These are phyloP conservation scores for Zaprionus kolodkinae DNA, from an alignment of 1,140 invertebrate genomes.

Conservation along the genomic window DNA sequence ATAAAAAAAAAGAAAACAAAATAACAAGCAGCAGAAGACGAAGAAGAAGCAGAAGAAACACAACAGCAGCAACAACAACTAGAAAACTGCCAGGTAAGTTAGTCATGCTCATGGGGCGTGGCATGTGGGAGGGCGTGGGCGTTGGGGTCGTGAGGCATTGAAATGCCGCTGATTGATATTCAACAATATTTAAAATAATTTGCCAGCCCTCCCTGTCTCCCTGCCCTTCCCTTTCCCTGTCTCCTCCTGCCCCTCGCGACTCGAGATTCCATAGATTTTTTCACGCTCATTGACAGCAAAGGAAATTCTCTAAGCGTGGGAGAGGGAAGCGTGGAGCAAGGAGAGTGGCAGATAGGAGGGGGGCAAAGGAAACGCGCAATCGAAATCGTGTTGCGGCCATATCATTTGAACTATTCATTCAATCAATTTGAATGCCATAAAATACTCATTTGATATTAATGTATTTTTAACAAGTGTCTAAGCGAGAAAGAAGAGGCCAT, in stretches of 20 bases:
- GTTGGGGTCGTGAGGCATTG: neutral
- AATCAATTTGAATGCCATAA: conserved; percentile 50
- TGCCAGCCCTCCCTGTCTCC: conserved; percentile 28
- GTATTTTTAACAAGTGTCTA: conserved; percentile 45
- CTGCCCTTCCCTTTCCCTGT: conserved; percentile 19
- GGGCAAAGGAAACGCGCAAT: conserved; percentile 9
- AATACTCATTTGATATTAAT: conserved; percentile 54
- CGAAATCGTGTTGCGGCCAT: conserved; percentile 25
- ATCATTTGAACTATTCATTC: conserved; percentile 52
- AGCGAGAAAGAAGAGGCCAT: neutral
- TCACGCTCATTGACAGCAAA: conserved; percentile 47
- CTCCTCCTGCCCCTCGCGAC: neutral
- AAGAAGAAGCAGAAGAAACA: neutral
- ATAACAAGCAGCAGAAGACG: neutral
- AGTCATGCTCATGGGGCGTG: neutral
- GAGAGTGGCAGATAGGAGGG: neutral
- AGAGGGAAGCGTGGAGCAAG: neutral
- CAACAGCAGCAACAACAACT: conserved; percentile 18
- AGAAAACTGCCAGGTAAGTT: conserved; percentile 39
- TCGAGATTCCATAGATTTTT: conserved; percentile 35
- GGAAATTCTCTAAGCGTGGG: neutral
- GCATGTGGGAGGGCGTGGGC: neutral
- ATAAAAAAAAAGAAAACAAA: conserved; percentile 17
- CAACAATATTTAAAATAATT: conserved; percentile 49
- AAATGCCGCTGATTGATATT: conserved; percentile 54